These are phyloP conservation scores for Drosophila eugracilis DNA, from an alignment of 1,140 invertebrate species.

Conservation along the genomic window DNA sequence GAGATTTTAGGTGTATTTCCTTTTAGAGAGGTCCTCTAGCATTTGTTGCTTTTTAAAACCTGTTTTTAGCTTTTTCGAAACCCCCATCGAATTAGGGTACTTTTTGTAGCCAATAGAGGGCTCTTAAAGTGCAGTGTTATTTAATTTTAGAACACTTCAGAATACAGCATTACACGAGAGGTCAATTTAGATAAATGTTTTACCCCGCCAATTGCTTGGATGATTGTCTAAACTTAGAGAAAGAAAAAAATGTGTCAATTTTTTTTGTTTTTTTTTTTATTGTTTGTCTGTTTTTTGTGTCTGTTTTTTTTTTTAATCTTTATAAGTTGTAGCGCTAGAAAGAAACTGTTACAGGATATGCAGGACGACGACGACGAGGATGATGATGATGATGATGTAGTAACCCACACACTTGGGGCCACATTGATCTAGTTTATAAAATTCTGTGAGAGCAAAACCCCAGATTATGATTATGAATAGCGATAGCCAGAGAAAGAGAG, in stretches of 20 bases:
- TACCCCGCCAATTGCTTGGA: conserved; percentile 22
- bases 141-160: too few species aligned
- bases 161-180: too few species aligned
- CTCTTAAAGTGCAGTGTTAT: too few species aligned
- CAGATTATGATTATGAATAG: conserved; percentile 30
- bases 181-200: conserved; percentile 6
- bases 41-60: neutral
- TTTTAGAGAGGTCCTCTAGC: too few species aligned
- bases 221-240: conserved; percentile 17
- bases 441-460: conserved; percentile 31
- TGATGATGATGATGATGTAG: too few species aligned
- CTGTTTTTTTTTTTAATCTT: conserved; percentile 6
- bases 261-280: conserved; percentile 16
- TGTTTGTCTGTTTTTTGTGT: conserved; percentile 7
- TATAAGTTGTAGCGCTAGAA: conserved; percentile 42
- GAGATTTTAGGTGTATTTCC: neutral
- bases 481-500: conserved; percentile 19
- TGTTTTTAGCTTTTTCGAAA: too few species aligned
- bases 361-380: too few species aligned
- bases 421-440: conserved; percentile 70
- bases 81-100: too few species aligned
- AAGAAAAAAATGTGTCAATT: conserved; percentile 61
- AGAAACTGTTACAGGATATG: conserved; percentile 35
- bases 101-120: too few species aligned
- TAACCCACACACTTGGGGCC: conserved; percentile 61